phyloP scores from a whole-genome alignment of 1,140 invertebrate species.

The Zaprionus lachaisei region DNA sequence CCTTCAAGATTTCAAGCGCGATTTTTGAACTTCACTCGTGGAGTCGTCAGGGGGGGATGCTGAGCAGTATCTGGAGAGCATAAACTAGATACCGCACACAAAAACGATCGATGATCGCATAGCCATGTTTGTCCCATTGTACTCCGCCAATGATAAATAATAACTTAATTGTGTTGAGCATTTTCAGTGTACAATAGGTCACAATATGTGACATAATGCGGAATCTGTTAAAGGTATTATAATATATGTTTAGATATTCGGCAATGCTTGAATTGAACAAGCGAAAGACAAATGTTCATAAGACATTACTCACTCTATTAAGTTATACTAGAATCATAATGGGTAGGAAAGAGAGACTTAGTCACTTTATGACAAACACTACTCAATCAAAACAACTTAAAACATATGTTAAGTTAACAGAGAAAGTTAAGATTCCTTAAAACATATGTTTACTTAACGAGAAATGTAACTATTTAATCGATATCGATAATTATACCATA shows the following conservation, averaged over 20 bases:
- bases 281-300: too few relatives aligned
- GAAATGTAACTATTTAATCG: too few relatives aligned
- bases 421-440: too few relatives aligned
- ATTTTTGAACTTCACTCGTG: conserved; percentile 28
- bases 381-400: too few relatives aligned
- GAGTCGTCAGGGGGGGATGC: neutral
- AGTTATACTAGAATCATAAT: neutral
- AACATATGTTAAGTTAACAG: too few relatives aligned
- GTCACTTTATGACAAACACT: too few relatives aligned
- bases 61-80: neutral
- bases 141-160: conserved; percentile 28
- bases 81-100: conserved; percentile 25
- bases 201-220: conserved; percentile 19
- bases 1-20: conserved; percentile 31
- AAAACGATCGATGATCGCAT: conserved; percentile 40
- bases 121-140: conserved; percentile 18
- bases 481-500: too few relatives aligned
- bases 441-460: too few relatives aligned
- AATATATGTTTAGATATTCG: neutral
- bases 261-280: neutral
- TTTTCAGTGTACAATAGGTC: conserved; percentile 27
- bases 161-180: conserved; percentile 34
- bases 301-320: neutral
- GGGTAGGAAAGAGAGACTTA: too few relatives aligned
- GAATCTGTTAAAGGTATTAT: conserved; percentile 6